Base-by-base conservation (phyloP, 64 coral and sea anemone species). In the Stylophora pistillata region DNA sequence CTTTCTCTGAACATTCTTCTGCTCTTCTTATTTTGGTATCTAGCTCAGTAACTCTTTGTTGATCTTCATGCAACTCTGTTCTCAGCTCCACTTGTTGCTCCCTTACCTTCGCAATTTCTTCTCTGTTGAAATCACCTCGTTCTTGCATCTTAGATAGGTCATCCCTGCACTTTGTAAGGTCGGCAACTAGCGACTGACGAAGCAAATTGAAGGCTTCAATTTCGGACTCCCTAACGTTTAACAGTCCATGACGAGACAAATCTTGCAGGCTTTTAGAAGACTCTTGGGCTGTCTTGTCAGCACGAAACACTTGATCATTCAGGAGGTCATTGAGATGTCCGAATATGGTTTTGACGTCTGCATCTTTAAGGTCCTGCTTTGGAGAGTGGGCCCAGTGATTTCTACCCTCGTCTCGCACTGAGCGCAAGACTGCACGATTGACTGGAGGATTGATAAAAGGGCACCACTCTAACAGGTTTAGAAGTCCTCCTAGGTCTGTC, bases 351-450 rank as follows among this genome's bases (percentile, higher is more conserved):
- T 74, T 70, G 15, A 65, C 75, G 64, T 72, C 77, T 15, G 52
- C 34, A 63, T 89, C 75, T 17, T 65, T 34, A 31, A 89, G 53
- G 54, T 61, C 65, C 0, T 89, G 65, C 11, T 89, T 89, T 18
- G 88, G 77, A 31, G 88, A 41, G 72, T 89, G 88, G 14, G 88
- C 88, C 65, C 77, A 82, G 65, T 57, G 88, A 72, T 89, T 89
- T 85, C 29, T 74, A 5, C 72, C 30, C 30, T 74, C 10, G 30
- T 74, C 29, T 74, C 72, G 28, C 4, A 31, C 72, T 1, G 72
- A 74, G 16, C 10, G 13, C 72, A 74, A 74, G 34, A 74, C 30
- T 15, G 30, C 17, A 15, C 72, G 72, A 74, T 16, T 37, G 12
- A 34, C 0, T 5, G 72, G 72, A 17, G 72, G 72, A 32, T 74